Evolutionary conservation across 2,888 invertebrate species (phyloP), one percentile per base, ranked within the genome.

Genomic region (Melinaea menophilus): DNA sequence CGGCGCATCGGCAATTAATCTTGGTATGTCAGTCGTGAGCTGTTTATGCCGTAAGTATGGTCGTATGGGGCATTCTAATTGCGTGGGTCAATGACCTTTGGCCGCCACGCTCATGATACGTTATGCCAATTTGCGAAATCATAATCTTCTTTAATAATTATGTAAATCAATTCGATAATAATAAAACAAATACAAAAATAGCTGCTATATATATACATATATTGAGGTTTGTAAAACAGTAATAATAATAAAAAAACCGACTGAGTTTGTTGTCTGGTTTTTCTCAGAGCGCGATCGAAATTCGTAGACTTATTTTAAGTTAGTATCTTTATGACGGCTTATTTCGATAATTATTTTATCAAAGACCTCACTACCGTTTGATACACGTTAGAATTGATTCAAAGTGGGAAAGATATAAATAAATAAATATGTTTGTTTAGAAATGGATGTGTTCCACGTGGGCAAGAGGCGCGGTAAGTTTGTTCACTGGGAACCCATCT

Each of bases 401-500:
- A 22, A 22, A 22, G 22, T 22, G 22, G 22, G 1, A 22, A 22
- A 22, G 22, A 22, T 22, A 22, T 22, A 22, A 22, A 22, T 22
- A 22, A 22, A 9, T 13, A 34, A 34, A 51, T 13, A 58, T 33
- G 37, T 45, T 37, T 47, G 13, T 80, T 5, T 84, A 89, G 89
- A 85, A 73, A 89, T 97, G 77, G 94, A 95, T 73, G 94, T 97
- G 66, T 97, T 97, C 82, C 95, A 96, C 84, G 94, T 94, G 12
- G 97, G 96, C 41, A 97, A 97, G 78, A 92, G 97, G 58, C 94
- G 92, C 35, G 95, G 95, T 12, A 93, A 93, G 74, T 95, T 93
- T 80, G 92, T 95, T 41, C 95, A 96, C 81, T 98, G 98, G 98
- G 98, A 98, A 86, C 98, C 98, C 9, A 97, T 98, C 73, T 98